These are phyloP conservation scores for Campylorhamphus procurvoides DNA, from an alignment of 2,113 vertebrate genomes.

Conservation along the genomic window DNA sequence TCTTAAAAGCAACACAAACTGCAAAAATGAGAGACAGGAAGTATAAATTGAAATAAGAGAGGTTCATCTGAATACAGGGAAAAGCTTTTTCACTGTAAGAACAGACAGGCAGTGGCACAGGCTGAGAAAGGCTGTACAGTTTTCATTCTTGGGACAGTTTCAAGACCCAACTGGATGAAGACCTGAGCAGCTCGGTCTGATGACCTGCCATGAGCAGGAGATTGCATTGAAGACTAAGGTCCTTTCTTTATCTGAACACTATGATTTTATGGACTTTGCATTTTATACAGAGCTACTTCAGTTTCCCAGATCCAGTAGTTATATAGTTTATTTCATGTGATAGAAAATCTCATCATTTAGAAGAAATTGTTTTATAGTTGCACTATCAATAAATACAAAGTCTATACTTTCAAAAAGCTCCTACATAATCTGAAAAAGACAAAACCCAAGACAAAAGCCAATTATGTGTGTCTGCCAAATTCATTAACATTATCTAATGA, in stretches of 20 bases:
- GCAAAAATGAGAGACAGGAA: neutral
- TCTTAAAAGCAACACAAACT: neutral
- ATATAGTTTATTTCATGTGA: neutral
- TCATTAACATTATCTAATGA: slow-evolving; percentile 29
- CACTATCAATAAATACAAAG: neutral
- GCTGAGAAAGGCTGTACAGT: neutral
- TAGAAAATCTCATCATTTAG: neutral
- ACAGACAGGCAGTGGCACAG: neutral
- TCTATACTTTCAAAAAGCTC: neutral
- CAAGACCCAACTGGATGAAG: neutral
- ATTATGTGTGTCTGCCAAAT: slow-evolving; percentile 3
- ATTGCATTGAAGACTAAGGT: neutral
- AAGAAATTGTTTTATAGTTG: neutral
- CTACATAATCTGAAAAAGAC: neutral
- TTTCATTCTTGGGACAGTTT: neutral
- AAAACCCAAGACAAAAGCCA: slow-evolving; percentile 6
- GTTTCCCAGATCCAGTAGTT: neutral
- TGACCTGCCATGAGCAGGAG: neutral
- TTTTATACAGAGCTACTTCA: neutral
- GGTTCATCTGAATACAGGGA: neutral
- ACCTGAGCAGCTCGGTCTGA: neutral
- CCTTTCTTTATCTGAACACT: neutral
- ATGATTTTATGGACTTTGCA: neutral
- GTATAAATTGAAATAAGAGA: neutral
- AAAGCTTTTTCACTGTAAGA: neutral